Base-by-base conservation (phyloP, 2,888 invertebrate species). In the Thereva nobilitata region DNA sequence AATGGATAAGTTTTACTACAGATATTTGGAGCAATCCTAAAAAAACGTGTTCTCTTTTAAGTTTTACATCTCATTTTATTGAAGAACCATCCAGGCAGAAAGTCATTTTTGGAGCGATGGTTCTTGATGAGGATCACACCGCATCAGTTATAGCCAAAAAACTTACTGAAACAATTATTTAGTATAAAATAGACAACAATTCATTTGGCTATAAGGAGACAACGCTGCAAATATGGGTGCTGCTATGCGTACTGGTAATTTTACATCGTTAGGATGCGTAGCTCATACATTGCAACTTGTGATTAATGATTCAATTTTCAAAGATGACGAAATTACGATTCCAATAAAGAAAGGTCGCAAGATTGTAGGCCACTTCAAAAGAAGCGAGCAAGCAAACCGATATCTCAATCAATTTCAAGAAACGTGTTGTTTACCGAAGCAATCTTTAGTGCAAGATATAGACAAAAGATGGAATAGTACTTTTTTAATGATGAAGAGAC, bases 321-420 rank as follows among this genome's bases (percentile, higher is more conserved):
- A 50, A 9, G 50, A 50, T 50, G 35, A 12, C 6, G 23, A 12
- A 34, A 50, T 50, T 34, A 50, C 5, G 50, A 34, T 34, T 50
- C 5, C 34, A 50, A 34, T 50, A 34, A 50, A 50, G 9, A 50
- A 50, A 34, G 12, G 34, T 12, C 6, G 50, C 50, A 50, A 34
- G 35, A 50, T 50, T 50, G 50, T 50, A 50, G 50, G 50, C 23
- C 50, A 50, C 34, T 50, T 50, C 6, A 50, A 50, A 34, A 50
- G 9, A 34, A 50, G 50, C 9, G 50, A 50, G 23, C 50, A 50
- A 50, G 50, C 6, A 50, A 50, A 50, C 34, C 50, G 50, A 50
- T 50, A 50, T 50, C 50, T 50, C 6, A 50, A 12, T 23, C 4
- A 50, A 50, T 50, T 50, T 50, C 50, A 50, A 50, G 23, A 50